Conservation (phyloP, 2,888 invertebrate genomes). For the Volucella inanis region DNA sequence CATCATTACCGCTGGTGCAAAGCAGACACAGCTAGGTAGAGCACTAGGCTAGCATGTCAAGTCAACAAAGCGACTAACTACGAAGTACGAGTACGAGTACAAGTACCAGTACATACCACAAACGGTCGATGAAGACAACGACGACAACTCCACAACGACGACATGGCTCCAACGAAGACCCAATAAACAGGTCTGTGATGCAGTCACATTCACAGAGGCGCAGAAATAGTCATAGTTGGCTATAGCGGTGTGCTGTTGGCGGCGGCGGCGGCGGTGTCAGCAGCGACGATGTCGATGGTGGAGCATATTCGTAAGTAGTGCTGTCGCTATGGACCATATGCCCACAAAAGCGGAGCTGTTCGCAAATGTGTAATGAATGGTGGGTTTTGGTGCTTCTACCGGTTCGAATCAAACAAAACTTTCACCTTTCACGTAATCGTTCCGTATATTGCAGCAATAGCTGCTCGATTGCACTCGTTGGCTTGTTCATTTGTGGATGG, state of each 20-base stretch:
- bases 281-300: not conserved
- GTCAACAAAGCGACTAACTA: conserved; percentile 70
- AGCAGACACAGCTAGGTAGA: conserved; percentile 72
- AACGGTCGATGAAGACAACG: conserved; percentile 42
- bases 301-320: conserved; percentile 22
- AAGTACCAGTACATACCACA: conserved; percentile 10
- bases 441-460: conserved; percentile 76
- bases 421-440: conserved; percentile 83
- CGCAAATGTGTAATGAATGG: conserved; percentile 71
- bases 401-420: conserved; percentile 78
- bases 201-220: conserved; percentile 65
- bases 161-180: conserved; percentile 47
- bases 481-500: conserved; percentile 53
- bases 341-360: conserved; percentile 70
- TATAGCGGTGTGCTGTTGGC: not conserved
- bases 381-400: conserved; percentile 72
- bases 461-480: conserved; percentile 59
- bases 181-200: conserved; percentile 70
- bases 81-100: conserved; percentile 33
- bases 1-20: conserved; percentile 55
- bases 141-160: conserved; percentile 24
- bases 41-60: conserved; percentile 77
- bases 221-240: conserved; percentile 50
- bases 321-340: conserved; percentile 67
- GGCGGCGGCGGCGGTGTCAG: conserved; percentile 3